Conservation (phyloP, 2,113 vertebrate species). For the Gambusia affinis region DNA sequence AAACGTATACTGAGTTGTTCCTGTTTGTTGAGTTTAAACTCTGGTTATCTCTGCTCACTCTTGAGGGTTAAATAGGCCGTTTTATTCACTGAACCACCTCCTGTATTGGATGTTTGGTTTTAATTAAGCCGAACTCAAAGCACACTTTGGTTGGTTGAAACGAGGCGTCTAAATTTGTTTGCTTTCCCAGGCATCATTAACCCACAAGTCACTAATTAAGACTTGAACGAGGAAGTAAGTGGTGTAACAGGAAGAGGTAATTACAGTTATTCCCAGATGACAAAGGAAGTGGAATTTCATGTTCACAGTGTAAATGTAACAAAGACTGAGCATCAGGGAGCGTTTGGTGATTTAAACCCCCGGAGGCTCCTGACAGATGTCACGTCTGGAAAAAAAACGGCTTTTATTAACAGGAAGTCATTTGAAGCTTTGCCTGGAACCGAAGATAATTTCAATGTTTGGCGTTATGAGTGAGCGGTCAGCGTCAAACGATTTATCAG, state of each 20-base stretch:
- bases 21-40: background rate
- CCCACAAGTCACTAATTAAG: background rate
- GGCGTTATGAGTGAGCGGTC: background rate
- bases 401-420: background rate
- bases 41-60: background rate
- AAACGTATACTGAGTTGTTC: background rate
- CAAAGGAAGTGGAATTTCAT: background rate
- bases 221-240: background rate
- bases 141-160: background rate
- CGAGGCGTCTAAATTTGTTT: background rate
- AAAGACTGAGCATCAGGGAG: background rate
- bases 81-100: background rate
- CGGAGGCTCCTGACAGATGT: background rate
- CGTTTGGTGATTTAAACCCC: background rate
- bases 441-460: background rate
- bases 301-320: background rate
- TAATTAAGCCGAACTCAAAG: background rate
- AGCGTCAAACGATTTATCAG: constrained; percentile 2
- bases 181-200: background rate
- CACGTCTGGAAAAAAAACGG: background rate
- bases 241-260: background rate
- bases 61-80: background rate
- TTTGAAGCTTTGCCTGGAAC: background rate
- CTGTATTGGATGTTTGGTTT: background rate
- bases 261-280: background rate